A percentile compares a stretch with the other conserved stretches of the same genome.
These are phyloP conservation scores for Drosophila infuscata DNA, from an alignment of 2,888 invertebrate genomes.

Conservation along the genomic window DNA sequence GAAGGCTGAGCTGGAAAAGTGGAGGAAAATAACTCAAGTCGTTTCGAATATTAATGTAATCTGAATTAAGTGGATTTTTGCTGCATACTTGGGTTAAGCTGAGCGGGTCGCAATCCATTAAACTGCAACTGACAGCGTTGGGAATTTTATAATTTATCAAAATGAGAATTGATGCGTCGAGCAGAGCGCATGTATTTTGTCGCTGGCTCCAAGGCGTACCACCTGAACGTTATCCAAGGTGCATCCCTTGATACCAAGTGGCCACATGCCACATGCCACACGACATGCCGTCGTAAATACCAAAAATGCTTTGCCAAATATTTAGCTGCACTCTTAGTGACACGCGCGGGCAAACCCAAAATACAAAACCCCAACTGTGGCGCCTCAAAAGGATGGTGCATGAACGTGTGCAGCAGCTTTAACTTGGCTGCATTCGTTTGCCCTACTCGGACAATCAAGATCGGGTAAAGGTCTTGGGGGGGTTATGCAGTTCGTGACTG, in stretches of 20 bases:
- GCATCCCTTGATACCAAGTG: conserved; percentile 48
- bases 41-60: background rate
- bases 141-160: conserved; percentile 79
- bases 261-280: conserved; percentile 68
- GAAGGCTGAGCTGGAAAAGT: background rate
- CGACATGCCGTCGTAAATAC: conserved; percentile 77
- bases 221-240: conserved; percentile 33
- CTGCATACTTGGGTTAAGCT: conserved; percentile 26
- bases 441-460: conserved; percentile 26
- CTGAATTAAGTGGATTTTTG: background rate
- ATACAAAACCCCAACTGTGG: background rate
- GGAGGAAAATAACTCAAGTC: background rate
- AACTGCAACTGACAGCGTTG: conserved; percentile 42
- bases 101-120: conserved; percentile 51
- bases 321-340: conserved; percentile 76
- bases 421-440: conserved; percentile 32
- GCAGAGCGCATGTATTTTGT: conserved; percentile 44
- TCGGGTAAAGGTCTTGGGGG: conserved; percentile 32
- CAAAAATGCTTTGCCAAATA: conserved; percentile 77
- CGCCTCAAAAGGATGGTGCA: conserved; percentile 13
- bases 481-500: conserved; percentile 63
- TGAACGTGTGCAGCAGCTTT: conserved; percentile 44
- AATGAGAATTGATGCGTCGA: conserved; percentile 77
- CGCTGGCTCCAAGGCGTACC: conserved; percentile 29
- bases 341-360: conserved; percentile 40